These are phyloP conservation scores for Gastracanthus pulcherrimus DNA, from an alignment of 2,888 invertebrate genomes.

Conservation along the genomic window DNA sequence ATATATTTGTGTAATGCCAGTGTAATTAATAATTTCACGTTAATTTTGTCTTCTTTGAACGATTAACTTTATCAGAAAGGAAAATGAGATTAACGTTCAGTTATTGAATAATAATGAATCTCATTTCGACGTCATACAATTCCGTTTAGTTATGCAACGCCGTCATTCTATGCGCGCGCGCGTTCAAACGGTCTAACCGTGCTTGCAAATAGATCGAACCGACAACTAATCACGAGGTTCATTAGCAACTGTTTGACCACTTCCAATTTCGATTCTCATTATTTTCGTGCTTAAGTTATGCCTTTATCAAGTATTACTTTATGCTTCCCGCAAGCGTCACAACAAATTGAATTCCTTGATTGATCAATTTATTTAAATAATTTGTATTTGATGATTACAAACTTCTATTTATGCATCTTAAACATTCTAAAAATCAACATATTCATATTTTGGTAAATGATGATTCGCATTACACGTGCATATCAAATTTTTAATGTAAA, in stretches of 20 bases:
- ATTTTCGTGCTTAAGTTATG: slow-evolving; percentile 7
- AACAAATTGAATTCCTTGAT: too few relatives aligned
- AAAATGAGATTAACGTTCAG: slow-evolving; percentile 5
- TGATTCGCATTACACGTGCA: too few relatives aligned
- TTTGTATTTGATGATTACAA: too few relatives aligned
- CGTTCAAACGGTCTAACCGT: not conserved
- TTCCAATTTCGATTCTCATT: not conserved
- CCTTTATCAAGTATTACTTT: not conserved
- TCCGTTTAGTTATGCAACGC: slow-evolving; percentile 9
- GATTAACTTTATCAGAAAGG: not conserved
- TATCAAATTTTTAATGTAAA: too few relatives aligned
- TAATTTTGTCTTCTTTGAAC: not conserved
- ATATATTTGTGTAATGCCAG: not conserved
- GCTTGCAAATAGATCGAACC: slow-evolving; percentile 30
- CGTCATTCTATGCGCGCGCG: not conserved
- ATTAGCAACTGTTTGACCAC: slow-evolving; percentile 34
- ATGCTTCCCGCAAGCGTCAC: not conserved
- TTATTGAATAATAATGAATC: slow-evolving; percentile 46
- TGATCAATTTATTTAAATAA: too few relatives aligned
- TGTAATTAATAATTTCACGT: slow-evolving; percentile 5
- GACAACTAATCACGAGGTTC: slow-evolving; percentile 48
- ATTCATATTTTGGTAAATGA: too few relatives aligned
- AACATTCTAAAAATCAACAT: too few relatives aligned
- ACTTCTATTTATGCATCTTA: too few relatives aligned
- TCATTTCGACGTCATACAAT: slow-evolving; percentile 7